Evolutionary conservation across 2,888 invertebrate genomes (phyloP).

Genomic region (Exocentrus adspersus): DNA sequence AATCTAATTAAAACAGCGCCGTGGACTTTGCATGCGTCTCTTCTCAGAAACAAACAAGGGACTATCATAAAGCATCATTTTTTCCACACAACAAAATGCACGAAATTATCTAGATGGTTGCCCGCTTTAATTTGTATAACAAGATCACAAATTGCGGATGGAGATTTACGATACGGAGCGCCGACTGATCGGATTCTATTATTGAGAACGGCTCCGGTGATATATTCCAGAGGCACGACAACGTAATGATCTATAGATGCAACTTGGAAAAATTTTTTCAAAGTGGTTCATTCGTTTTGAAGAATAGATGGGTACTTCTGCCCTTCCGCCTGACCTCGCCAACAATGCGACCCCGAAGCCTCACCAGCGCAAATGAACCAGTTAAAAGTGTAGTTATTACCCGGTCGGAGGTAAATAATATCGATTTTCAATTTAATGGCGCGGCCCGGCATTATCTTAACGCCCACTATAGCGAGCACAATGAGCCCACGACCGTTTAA

Average conservation of each 20-base stretch:
- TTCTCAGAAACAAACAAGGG: slow-evolving; percentile 51
- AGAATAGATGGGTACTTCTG: no score
- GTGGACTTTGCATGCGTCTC: slow-evolving; percentile 46
- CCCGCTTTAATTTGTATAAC: slow-evolving; percentile 55
- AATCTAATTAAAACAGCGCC: slow-evolving; percentile 55
- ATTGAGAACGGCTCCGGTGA: slow-evolving; percentile 14
- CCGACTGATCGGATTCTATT: slow-evolving; percentile 17
- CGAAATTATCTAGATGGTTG: slow-evolving; percentile 54
- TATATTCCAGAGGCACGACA: slow-evolving; percentile 16
- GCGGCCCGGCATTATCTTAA: slow-evolving; percentile 45
- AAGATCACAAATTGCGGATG: slow-evolving; percentile 50
- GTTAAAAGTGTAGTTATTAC: slow-evolving; percentile 28
- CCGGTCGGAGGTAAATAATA: slow-evolving; percentile 42
- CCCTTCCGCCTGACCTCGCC: background rate
- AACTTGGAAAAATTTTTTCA: no score
- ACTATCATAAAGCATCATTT: slow-evolving; percentile 51
- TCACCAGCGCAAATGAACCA: slow-evolving; percentile 23
- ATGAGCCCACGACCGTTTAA: slow-evolving; percentile 41
- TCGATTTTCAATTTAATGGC: slow-evolving; percentile 49
- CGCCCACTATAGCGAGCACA: slow-evolving; percentile 47
- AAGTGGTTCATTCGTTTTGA: no score
- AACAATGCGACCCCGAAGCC: background rate
- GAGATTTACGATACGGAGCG: slow-evolving; percentile 39
- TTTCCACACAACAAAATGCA: slow-evolving; percentile 48
- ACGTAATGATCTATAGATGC: no score